Evolutionary conservation across 2,113 vertebrate species (phyloP), one percentile per base, ranked within the genome.

Genomic region (Salvelinus sp.): DNA sequence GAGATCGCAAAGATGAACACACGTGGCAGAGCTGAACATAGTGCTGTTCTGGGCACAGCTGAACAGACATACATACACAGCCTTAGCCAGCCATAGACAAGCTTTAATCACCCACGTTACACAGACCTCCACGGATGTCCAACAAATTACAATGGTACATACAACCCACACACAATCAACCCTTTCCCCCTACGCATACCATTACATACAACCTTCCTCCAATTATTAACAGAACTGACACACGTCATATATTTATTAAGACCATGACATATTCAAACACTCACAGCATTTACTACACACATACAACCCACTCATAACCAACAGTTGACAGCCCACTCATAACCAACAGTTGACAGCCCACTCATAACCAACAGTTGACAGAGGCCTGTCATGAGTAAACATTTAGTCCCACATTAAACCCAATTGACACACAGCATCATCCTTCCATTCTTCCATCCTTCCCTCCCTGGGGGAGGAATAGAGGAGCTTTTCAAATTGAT

Each of bases 1-100:
- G 54, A 72, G 71, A 72, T 72, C 54, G 62, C 57, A n/a, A 28
- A 62, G 71, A 72, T 60, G 28, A 72, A 38, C 30, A 62, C 28
- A 62, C 71, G 10, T 72, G 57, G 28, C 30, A 72, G 18, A 27
- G 57, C 25, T 72, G 71, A 72, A 60, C 30, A 47, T 47, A 12
- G 68, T 22, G 30, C 6, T 30, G 16, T 20, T 62, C n/a, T 23
- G 58, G n/a, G 30, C 3, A 68, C 66, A 70, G 22, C 33, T 30
- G 57, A 13, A 72, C 22, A 30, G 20, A 57, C 48, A 72, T 12
- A 16, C 20, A 77, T 20, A 62, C 30, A 77, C 67, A 73, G 9
- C 14, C 64, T 28, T 22, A 68, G 16, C 13, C 6, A 67, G 28
- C 28, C 2, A 33, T 38, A n/a, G 28, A 20, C 7, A 27, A 38